Percentiles rank a stretch among this genome's conserved stretches.
phyloP scores from a whole-genome alignment of 2,113 vertebrate species.

The Athene noctua region DNA sequence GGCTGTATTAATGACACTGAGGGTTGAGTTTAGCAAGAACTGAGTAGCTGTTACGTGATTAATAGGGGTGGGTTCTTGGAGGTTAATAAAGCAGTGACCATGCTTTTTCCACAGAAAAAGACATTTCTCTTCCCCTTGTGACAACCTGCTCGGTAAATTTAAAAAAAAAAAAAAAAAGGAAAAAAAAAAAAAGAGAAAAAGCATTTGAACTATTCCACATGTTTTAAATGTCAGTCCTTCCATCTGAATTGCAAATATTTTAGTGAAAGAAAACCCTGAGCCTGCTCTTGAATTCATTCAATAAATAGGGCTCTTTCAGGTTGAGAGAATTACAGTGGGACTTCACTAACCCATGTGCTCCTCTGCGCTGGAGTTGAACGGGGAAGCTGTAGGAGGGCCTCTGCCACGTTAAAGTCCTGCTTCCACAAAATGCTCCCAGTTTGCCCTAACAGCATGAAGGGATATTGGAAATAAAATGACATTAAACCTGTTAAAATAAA shows the following conservation, averaged over 20 bases:
- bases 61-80: neutral
- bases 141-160: neutral
- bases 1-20: neutral
- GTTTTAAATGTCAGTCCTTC: constrained; percentile 24
- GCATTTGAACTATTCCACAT: constrained; percentile 7
- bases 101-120: constrained; percentile 10
- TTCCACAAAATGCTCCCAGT: neutral
- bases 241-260: constrained; percentile 38
- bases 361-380: neutral
- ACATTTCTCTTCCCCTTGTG: constrained; percentile 4
- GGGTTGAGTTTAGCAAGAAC: neutral
- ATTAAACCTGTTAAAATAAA: neutral
- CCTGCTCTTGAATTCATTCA: neutral
- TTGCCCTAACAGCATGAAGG: neutral
- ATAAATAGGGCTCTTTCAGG: neutral
- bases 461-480: neutral
- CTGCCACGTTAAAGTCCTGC: neutral
- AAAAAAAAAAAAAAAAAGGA: neutral
- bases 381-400: neutral
- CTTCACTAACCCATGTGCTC: neutral
- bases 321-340: neutral
- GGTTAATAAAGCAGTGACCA: constrained; percentile 1
- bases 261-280: neutral
- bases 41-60: constrained; percentile 11
- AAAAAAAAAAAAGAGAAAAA: neutral